A percentile compares a stretch with the other conserved stretches of the same genome.
phyloP scores from a whole-genome alignment of 1,140 invertebrate species.

The Semibalanus balanoides region DNA sequence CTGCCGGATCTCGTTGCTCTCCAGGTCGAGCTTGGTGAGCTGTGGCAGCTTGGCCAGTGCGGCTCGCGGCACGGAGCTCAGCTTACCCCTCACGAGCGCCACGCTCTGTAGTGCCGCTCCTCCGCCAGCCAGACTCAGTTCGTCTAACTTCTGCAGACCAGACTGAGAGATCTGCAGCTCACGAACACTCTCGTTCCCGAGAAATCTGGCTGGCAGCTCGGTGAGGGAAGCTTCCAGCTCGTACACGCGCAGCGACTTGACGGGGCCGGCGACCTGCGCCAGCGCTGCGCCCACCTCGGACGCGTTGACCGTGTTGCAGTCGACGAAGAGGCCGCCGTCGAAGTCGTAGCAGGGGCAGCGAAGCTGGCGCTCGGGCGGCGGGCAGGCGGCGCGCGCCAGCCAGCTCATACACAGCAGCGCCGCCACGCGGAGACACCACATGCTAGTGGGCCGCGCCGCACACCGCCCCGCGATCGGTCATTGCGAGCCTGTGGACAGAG shows the following conservation, averaged over 20 bases:
- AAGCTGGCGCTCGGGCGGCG: slow-evolving; percentile 50
- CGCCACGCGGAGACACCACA: not conserved
- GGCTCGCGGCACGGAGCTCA: slow-evolving; percentile 62
- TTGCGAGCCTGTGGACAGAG: not conserved
- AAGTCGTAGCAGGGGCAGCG: slow-evolving; percentile 80
- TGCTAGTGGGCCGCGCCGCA: not conserved
- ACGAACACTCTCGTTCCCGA: slow-evolving; percentile 51
- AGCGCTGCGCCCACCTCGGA: slow-evolving; percentile 37
- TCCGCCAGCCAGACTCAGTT: slow-evolving; percentile 53
- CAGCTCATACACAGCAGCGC: not conserved
- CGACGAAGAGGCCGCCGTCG: slow-evolving; percentile 73
- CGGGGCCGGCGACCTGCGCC: slow-evolving; percentile 36
- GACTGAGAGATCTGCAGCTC: slow-evolving; percentile 63
- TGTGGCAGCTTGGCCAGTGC: slow-evolving; percentile 54
- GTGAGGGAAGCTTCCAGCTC: slow-evolving; percentile 61
- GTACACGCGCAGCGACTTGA: slow-evolving; percentile 74
- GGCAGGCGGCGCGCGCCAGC: slow-evolving; percentile 37
- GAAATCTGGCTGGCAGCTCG: slow-evolving; percentile 49
- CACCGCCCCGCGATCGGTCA: not conserved
- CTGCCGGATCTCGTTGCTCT: slow-evolving; percentile 65
- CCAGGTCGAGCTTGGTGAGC: slow-evolving; percentile 62
- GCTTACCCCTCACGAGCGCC: slow-evolving; percentile 60
- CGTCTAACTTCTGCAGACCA: slow-evolving; percentile 52
- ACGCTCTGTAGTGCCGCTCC: slow-evolving; percentile 60
- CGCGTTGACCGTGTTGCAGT: slow-evolving; percentile 65